Evolutionary conservation across 1,140 invertebrate genomes (phyloP), one percentile per base, ranked within the genome.

Genomic region (Leptoteleia sp.): DNA sequence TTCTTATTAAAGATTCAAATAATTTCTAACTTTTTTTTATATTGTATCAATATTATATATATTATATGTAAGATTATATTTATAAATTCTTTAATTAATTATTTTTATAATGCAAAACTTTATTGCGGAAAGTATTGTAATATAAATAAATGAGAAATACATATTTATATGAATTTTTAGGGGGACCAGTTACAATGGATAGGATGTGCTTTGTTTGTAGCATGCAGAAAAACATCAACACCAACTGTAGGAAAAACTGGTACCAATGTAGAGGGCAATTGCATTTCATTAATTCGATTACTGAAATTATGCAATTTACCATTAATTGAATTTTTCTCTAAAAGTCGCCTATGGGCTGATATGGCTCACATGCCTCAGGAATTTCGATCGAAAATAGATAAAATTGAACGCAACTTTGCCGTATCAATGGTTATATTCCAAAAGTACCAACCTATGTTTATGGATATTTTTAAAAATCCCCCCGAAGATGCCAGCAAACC

Each of bases 331-430:
- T 99, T 99, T 90, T 98, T 99, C 86, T 93, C 93, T 40, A 99
- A 99, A 90, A 98, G 97, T 82, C 96, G 96, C 85, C 95, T 95
- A 83, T 99, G 98, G 98, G 94, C 95, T 38, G 96, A 98, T 80
- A 98, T 99, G 97, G 94, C 96, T 0, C 94, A 94, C 76, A 92
- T 98, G 85, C 92, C 95, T 0, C 92, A 94, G 75, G 94, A 96
- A 37, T 97, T 99, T 82, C 91, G 94, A 57, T 92, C 93, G 13
- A 96, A 96, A 88, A 95, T 99, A 45, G 94, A 96, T 45, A 92
- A 93, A 62, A 88, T 99, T 42, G 95, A 99, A 83, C 92, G 94
- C 47, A 98, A 97, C 83, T 99, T 99, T 92, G 94, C 95, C 61
- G 97, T 99, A 0, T 97, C 98, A 8, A 96, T 95, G 79, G 94